A percentile compares a stretch with the other conserved stretches of the same genome.
These are phyloP conservation scores for Noctuana brunneofusca DNA, from an alignment of 2,888 invertebrate species.

Conservation along the genomic window DNA sequence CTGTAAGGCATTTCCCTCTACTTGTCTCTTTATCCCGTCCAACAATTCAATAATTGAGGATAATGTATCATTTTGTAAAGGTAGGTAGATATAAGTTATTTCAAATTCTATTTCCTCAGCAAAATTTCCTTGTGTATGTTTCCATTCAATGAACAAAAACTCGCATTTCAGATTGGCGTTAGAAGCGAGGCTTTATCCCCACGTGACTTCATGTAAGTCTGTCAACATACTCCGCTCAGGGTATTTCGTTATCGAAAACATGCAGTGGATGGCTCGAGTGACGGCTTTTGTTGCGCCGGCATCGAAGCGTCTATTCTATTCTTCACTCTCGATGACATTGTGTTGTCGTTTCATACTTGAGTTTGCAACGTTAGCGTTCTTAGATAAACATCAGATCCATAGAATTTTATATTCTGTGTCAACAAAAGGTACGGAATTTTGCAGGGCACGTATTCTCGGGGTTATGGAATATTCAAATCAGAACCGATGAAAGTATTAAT, in stretches of 20 bases:
- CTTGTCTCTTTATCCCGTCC: too few relatives aligned
- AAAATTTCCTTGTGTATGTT: neutral
- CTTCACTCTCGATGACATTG: conserved; percentile 21
- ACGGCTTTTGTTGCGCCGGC: conserved; percentile 46
- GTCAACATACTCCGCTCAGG: conserved; percentile 21
- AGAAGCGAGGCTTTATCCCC: neutral
- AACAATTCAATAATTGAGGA: too few relatives aligned
- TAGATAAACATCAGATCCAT: conserved; percentile 23
- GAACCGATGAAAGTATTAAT: neutral
- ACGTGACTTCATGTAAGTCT: conserved; percentile 13
- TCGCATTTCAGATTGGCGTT: neutral
- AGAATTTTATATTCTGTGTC: conserved; percentile 12
- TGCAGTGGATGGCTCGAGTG: conserved; percentile 43
- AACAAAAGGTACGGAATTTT: neutral
- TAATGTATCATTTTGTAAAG: too few relatives aligned
- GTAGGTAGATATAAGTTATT: too few relatives aligned
- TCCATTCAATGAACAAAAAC: neutral
- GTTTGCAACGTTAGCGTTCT: conserved; percentile 17
- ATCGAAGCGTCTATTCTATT: conserved; percentile 49
- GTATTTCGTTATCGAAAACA: conserved; percentile 54
- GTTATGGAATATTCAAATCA: neutral
- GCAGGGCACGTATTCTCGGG: neutral
- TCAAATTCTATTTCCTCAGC: neutral
- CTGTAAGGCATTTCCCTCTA: too few relatives aligned
- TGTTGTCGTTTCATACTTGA: conserved; percentile 17